Base-by-base conservation (phyloP, 2,888 invertebrate species). In the Drosophila niveifrons region DNA sequence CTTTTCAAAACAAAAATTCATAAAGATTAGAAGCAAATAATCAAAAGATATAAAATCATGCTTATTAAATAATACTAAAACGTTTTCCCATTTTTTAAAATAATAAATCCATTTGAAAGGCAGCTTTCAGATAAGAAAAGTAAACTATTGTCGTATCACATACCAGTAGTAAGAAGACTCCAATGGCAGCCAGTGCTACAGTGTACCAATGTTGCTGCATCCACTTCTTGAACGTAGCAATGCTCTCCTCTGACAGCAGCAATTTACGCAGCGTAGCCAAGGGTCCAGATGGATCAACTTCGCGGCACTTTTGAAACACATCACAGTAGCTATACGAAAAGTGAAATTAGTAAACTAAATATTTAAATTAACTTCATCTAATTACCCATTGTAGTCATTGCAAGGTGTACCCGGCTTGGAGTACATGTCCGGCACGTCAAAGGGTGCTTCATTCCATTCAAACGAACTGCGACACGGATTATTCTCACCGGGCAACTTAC, bases 331-430 rank as follows among this genome's bases (percentile, higher is more conserved):
- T 94, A 39, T 7, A 51, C 50, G 28, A 0, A 6, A 11, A 1
- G 0, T 7, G 2, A 8, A 2, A 46, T 65, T 17, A 65, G 46
- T 36, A 0, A 9, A 3, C 9, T 23, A 9, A 18, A 29, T 2
- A 1, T 0, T 29, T 6, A 1, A 3, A 36, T 36, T 7, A 31
- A 18, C 29, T n/a, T 0, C 0, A 10, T n/a, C 13, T 1, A 52
- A 52, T 36, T 69, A 94, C 92, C 98, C 98, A 91, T 97, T 97
- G 92, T 98, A 97, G 91, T 97, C 97, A 92, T 98, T 97, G 92
- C 98, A 98, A 0, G 98, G 98, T 53, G 98, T 98, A 65, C 98
- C 98, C 0, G 98, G 97, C 89, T 98, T 98, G 29, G 97, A 96
- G 91, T 96, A 97, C 95, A 98, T 97, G 90, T 98, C 97, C 0